These are phyloP conservation scores for Acronicta aceris DNA, from an alignment of 2,888 invertebrate species.

Conservation along the genomic window DNA sequence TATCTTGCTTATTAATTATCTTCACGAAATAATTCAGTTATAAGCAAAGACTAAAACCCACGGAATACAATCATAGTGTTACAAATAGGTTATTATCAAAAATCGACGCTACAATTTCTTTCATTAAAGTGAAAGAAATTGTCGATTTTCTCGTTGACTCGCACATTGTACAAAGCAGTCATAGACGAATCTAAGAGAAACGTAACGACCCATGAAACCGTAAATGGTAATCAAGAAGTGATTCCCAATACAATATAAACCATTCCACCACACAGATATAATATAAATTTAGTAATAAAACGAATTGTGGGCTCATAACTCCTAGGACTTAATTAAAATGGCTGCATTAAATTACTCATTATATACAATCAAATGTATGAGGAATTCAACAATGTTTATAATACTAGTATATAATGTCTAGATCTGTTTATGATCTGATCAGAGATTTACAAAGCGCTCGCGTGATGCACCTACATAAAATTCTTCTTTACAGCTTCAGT, in stretches of 20 bases:
- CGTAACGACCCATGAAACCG: slow-evolving; percentile 2
- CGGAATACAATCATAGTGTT: too few relatives aligned
- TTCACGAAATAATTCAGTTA: too few relatives aligned
- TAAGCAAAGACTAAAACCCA: too few relatives aligned
- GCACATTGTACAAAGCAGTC: not conserved
- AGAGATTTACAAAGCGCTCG: slow-evolving; percentile 54
- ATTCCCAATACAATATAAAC: slow-evolving; percentile 21
- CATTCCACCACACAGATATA: slow-evolving; percentile 11
- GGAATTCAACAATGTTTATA: slow-evolving; percentile 47
- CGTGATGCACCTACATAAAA: slow-evolving; percentile 56
- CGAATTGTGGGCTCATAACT: slow-evolving; percentile 33
- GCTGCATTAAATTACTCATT: slow-evolving; percentile 44
- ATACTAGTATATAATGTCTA: slow-evolving; percentile 42
- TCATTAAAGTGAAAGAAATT: too few relatives aligned
- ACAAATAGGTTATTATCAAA: too few relatives aligned
- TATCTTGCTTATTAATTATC: too few relatives aligned
- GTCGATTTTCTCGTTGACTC: too few relatives aligned
- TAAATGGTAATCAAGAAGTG: slow-evolving; percentile 26
- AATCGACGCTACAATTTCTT: not conserved
- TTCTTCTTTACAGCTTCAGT: slow-evolving; percentile 48
- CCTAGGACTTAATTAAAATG: slow-evolving; percentile 45
- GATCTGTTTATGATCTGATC: slow-evolving; percentile 53
- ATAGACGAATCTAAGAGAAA: slow-evolving; percentile 1
- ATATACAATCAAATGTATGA: slow-evolving; percentile 35
- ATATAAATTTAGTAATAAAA: slow-evolving; percentile 39